Evolutionary conservation across 2,888 invertebrate species (phyloP).

Genomic region (Tortrix viridana): DNA sequence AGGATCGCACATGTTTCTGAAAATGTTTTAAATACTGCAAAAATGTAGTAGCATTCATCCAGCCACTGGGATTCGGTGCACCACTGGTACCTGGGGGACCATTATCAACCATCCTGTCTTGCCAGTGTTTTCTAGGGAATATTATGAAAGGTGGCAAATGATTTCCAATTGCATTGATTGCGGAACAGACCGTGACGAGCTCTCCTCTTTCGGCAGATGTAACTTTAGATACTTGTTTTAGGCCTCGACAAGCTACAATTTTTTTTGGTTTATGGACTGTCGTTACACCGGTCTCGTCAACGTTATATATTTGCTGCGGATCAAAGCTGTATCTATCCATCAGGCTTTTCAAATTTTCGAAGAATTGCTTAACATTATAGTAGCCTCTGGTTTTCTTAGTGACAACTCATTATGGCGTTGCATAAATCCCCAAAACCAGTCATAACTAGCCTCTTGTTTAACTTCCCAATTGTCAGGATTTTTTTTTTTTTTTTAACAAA

Average conservation of each 20-base stretch:
- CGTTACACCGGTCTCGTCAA: neutral
- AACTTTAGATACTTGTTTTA: slow-evolving; percentile 54
- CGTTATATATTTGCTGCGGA: slow-evolving; percentile 35
- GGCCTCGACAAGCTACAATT: slow-evolving; percentile 53
- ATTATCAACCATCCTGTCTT: slow-evolving; percentile 52
- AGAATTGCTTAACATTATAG: slow-evolving; percentile 39
- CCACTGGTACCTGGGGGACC: slow-evolving; percentile 56
- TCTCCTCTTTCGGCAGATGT: slow-evolving; percentile 57
- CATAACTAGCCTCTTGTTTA: slow-evolving; percentile 32
- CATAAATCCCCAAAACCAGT: slow-evolving; percentile 19
- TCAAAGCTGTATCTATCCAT: slow-evolving; percentile 38
- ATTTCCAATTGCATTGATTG: slow-evolving; percentile 56
- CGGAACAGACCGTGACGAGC: slow-evolving; percentile 52
- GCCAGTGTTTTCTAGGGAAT: slow-evolving; percentile 54
- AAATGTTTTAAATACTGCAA: slow-evolving; percentile 50
- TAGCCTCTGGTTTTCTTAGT: slow-evolving; percentile 23
- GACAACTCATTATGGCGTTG: slow-evolving; percentile 10
- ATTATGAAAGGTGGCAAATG: slow-evolving; percentile 59
- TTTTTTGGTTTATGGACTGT: slow-evolving; percentile 45
- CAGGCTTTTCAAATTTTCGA: slow-evolving; percentile 37
- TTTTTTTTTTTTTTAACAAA: slow-evolving; percentile 42
- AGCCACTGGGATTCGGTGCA: slow-evolving; percentile 50
- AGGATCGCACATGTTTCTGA: slow-evolving; percentile 46
- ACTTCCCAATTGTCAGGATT: slow-evolving; percentile 36
- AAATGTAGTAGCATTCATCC: slow-evolving; percentile 53